These are phyloP conservation scores for Microctenopoma lineatum DNA, from an alignment of 2,797 vertebrate genomes.

Conservation along the genomic window DNA sequence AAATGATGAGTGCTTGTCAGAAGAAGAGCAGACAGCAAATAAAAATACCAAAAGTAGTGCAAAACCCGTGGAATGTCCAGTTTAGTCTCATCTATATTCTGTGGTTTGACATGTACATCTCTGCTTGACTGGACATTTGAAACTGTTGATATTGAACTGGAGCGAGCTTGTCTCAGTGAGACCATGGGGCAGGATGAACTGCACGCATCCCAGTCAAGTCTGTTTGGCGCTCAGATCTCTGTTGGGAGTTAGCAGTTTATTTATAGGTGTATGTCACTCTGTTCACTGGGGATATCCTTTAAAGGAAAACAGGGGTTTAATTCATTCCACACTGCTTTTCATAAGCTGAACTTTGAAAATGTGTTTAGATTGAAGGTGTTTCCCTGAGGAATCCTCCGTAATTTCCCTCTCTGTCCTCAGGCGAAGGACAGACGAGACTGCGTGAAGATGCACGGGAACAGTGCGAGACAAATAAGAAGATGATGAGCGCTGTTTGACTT, in stretches of 20 bases:
- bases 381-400: neutral
- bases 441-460: conserved; percentile 85
- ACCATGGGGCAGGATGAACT: conserved; percentile 2
- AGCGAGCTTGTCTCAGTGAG: conserved; percentile 9
- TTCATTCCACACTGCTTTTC: neutral
- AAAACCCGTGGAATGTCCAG: neutral
- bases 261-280: conserved; percentile 41
- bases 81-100: neutral
- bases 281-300: conserved; percentile 50
- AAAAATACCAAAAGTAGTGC: neutral
- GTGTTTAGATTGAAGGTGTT: neutral
- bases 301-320: conserved; percentile 45
- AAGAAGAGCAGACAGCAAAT: no score
- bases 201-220: conserved; percentile 8
- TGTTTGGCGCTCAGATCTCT: conserved; percentile 21
- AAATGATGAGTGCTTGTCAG: no score
- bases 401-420: conserved; percentile 52
- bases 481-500: conserved; percentile 69
- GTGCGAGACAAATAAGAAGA: conserved; percentile 79
- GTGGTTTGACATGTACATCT: neutral
- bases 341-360: neutral
- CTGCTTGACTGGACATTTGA: conserved; percentile 5
- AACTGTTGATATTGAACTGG: neutral
- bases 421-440: conserved; percentile 82
- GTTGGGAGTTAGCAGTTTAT: conserved; percentile 52